Evolutionary conservation across 2,113 vertebrate species (phyloP).

Genomic region (Lasiurus cinereus): DNA sequence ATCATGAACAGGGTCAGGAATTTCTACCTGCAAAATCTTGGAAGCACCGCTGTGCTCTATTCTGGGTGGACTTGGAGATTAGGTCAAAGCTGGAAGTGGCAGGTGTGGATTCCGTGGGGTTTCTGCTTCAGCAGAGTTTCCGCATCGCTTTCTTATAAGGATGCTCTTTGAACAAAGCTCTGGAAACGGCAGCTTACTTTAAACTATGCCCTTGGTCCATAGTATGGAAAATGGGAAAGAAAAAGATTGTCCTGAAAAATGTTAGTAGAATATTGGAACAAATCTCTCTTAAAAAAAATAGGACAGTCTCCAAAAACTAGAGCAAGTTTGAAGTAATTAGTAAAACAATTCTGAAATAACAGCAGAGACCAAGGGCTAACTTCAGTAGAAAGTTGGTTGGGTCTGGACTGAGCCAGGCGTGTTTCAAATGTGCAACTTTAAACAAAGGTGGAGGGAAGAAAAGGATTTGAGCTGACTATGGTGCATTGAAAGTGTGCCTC

Average conservation of each 20-base stretch:
- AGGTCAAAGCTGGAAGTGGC: neutral
- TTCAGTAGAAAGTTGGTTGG: neutral
- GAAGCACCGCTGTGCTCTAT: neutral
- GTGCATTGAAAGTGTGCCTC: neutral
- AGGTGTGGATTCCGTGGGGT: neutral
- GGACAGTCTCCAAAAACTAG: conserved; percentile 57
- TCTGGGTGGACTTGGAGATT: neutral
- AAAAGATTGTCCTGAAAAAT: neutral
- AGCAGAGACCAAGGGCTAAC: conserved; percentile 1
- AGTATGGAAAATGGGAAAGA: neutral
- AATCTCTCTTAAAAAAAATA: conserved; percentile 48
- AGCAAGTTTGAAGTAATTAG: conserved; percentile 38
- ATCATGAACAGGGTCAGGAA: neutral
- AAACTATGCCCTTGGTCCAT: neutral
- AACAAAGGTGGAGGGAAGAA: neutral
- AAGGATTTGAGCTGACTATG: neutral
- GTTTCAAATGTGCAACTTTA: conserved; percentile 31
- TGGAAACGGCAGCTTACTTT: neutral
- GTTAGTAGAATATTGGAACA: neutral
- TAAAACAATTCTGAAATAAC: conserved; percentile 64
- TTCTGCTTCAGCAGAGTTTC: neutral
- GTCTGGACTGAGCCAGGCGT: neutral
- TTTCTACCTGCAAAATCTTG: neutral
- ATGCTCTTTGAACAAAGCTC: neutral
- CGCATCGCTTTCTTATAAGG: neutral